These are phyloP conservation scores for Neolamprologus tretocephalus DNA, from an alignment of 2,113 vertebrate species.

Conservation along the genomic window DNA sequence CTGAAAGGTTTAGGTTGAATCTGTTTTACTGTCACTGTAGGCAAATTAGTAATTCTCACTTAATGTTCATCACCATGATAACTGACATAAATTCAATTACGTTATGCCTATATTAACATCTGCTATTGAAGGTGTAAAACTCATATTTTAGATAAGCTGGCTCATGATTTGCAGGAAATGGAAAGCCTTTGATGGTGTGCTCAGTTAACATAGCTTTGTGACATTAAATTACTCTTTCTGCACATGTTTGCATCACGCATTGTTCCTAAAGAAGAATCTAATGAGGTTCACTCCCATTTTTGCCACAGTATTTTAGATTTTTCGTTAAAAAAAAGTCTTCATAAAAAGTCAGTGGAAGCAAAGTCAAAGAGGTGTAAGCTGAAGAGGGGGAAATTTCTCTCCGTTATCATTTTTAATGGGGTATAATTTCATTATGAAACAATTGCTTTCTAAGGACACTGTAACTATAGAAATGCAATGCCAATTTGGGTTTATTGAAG, in stretches of 20 bases:
- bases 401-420: conserved; percentile 14
- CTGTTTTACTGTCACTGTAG: not conserved
- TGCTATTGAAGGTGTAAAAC: not conserved
- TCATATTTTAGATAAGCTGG: not conserved
- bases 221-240: not conserved
- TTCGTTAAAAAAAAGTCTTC: too few relatives aligned
- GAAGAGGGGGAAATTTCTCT: not conserved
- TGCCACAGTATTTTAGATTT: not conserved
- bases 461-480: conserved; percentile 20
- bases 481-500: conserved; percentile 52
- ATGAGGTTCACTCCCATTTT: not conserved
- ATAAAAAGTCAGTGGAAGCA: not conserved
- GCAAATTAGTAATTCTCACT: not conserved
- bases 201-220: not conserved
- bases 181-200: not conserved
- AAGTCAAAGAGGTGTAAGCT: not conserved
- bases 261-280: not conserved
- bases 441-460: conserved; percentile 23
- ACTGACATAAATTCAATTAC: not conserved
- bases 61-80: not conserved
- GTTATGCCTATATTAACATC: not conserved
- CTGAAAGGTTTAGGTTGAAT: not conserved
- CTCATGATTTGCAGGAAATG: not conserved
- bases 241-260: not conserved
- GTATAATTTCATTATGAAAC: conserved; percentile 44